Evolutionary conservation across 1,140 invertebrate genomes (phyloP), one percentile per base, ranked within the genome.

Genomic region (Calephelis nemesis): DNA sequence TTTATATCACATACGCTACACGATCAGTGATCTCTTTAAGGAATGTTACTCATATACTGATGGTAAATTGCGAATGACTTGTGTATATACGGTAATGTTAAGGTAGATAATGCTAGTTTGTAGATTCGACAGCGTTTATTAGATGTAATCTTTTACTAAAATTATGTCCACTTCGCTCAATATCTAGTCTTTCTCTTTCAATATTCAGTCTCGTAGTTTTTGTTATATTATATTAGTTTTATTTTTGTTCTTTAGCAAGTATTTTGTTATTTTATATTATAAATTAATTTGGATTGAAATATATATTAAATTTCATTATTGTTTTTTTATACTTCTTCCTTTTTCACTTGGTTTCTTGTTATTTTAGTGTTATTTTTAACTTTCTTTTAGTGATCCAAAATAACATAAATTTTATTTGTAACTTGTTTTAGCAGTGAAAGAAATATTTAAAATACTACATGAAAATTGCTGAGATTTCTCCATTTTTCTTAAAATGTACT

Each of bases 81-180:
- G 47, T 65, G 63, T 65, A 65, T 40, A 65, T 50, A 49, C 50
- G 12, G 30, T 50, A 40, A 9, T 50, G 9, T 65, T 50, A 65
- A 65, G 54, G 12, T 58, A 58, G 54, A 39, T 11, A 58, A 45
- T 7, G 54, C 54, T 58, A 58, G 54, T 58, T 30, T 47, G n/a
- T 47, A 65, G 49, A 47, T 15, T 42, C n/a, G 48, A 58, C 54
- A 39, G 30, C 54, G 54, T 58, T 58, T 58, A 58, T 30, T 58
- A 58, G 54, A 19, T 58, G 54, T 58, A 58, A 58, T 58, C 54
- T 58, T 30, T 58, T 58, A 58, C 30, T 58, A 39, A 58, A 58
- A 58, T 58, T 58, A 58, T 65, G 67, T 68, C 62, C 48, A 48
- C 48, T 58, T 58, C 69, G 69, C 69, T 71, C 69, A 67, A 63